Base-by-base conservation (phyloP, 2,797 vertebrate species). In the Paguma larvata region DNA sequence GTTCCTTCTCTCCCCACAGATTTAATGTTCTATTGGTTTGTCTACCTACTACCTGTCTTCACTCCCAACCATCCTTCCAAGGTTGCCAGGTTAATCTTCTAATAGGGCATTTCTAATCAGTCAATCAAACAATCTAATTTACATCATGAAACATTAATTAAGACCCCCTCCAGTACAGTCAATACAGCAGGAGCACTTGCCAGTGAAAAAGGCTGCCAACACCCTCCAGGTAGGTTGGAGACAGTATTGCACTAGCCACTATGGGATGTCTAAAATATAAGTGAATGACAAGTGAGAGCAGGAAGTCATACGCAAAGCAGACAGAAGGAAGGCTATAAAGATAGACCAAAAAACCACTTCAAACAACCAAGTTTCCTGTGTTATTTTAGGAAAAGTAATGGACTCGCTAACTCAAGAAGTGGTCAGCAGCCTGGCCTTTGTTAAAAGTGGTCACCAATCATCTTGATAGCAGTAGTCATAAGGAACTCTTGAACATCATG, bases 361-460 rank as follows among this genome's bases (percentile, higher is more conserved):
- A 51, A 91, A 83, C 10, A 75, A 77, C 30, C 18, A 19, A 65
- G 11, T 9, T 70, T 44, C 0, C 72, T 34, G 9, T 16, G 44
- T 62, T 94, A 62, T 91, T 94, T 75, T 67, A 89, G 38, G 30
- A 32, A 89, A 90, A 75, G 27, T 41, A n/a, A 59, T 15, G 30
- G 46, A 92, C 77, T 78, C 38, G 10, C 70, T 62, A 72, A 86
- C 2, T 18, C 44, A 89, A 77, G 38, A 93, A 73, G 56, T 30
- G 78, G 3, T 46, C 70, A 84, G 70, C 16, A 90, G 12, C 7
- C 48, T 80, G 65, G 65, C 65, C 56, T 94, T 62, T 38, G 27
- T 92, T 97, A 82, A 94, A 75, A 87, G 34, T n/a, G 15, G 32
- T 53, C 41, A 87, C 48, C 48, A 30, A 56, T 78, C 44, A 87